phyloP scores from a whole-genome alignment of 1,140 invertebrate species.

The Venturia canescens region DNA sequence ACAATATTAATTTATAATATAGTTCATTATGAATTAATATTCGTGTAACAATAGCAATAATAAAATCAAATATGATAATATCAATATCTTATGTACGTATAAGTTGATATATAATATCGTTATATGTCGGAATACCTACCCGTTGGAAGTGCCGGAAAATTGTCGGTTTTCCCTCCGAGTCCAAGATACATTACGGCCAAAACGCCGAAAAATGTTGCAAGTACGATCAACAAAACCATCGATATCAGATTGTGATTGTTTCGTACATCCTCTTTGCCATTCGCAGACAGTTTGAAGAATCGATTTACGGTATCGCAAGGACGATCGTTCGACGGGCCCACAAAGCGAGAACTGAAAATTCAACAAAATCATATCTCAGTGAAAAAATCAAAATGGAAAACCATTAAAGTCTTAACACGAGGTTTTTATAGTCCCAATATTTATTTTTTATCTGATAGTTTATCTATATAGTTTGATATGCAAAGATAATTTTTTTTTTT shows the following conservation, averaged over 20 bases:
- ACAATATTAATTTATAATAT: too few relatives aligned
- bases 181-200: slow-evolving; percentile 83
- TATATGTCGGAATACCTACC: slow-evolving; percentile 72
- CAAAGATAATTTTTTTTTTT: too few relatives aligned
- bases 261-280: slow-evolving; percentile 66
- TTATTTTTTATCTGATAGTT: too few relatives aligned
- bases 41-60: too few relatives aligned
- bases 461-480: too few relatives aligned
- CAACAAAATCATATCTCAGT: neutral
- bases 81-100: neutral
- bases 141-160: slow-evolving; percentile 68
- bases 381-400: too few relatives aligned
- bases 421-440: too few relatives aligned
- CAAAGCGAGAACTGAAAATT: slow-evolving; percentile 60
- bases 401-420: too few relatives aligned
- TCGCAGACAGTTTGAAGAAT: slow-evolving; percentile 63
- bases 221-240: slow-evolving; percentile 79
- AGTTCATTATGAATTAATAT: too few relatives aligned
- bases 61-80: too few relatives aligned
- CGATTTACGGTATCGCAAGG: slow-evolving; percentile 67
- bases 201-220: slow-evolving; percentile 81
- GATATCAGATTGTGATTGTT: slow-evolving; percentile 81
- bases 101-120: neutral
- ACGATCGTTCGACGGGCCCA: slow-evolving; percentile 65
- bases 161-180: slow-evolving; percentile 72